Base-by-base conservation (phyloP, 2,888 invertebrate genomes). In the Drosophila falleni region DNA sequence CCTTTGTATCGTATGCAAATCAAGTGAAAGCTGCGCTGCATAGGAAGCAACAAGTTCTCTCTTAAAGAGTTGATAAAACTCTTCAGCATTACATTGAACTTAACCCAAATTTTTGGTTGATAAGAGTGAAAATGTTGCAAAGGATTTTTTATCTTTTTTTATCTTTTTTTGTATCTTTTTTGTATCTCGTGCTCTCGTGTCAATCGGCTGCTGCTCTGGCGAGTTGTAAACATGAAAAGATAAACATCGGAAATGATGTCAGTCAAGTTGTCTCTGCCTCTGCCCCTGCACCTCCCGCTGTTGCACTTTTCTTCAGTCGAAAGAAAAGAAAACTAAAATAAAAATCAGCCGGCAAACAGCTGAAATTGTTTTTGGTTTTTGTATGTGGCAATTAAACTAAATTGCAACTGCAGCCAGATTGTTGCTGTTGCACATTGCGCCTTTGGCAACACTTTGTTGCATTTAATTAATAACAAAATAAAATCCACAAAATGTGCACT, bases 191-290 rank as follows among this genome's bases (percentile, higher is more conserved):
- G 63, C 74, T 59, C 72, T 23, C 23, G 39, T 75, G 71, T 71
- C 72, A 66, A 59, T 63, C 59, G 44, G 42, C 71, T 70, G 42
- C 26, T 67, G 73, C 44, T 51, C 53, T 44, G 49, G 69, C 61
- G 23, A 50, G 77, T 75, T 87, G 89, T 87, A 86, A 89, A 87
- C 90, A 90, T 72, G 80, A 71, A 78, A 53, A 90, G 89, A 89
- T 90, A 88, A 88, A 79, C 87, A 88, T 88, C 87, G 84, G 84
- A 89, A 90, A 87, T 74, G 81, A 87, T 90, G 87, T 90, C 90
- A 87, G 90, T 90, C 89, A 90, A 75, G 78, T 80, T 66, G 72
- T 61, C 35, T n/a, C 42, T 56, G 46, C 10, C 58, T 35, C 42
- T 29, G 37, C 9, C 16, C 49, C 42, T 42, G 39, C 49, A 6